phyloP scores from a whole-genome alignment of 2,888 invertebrate genomes.

The Prenolepis imparis region DNA sequence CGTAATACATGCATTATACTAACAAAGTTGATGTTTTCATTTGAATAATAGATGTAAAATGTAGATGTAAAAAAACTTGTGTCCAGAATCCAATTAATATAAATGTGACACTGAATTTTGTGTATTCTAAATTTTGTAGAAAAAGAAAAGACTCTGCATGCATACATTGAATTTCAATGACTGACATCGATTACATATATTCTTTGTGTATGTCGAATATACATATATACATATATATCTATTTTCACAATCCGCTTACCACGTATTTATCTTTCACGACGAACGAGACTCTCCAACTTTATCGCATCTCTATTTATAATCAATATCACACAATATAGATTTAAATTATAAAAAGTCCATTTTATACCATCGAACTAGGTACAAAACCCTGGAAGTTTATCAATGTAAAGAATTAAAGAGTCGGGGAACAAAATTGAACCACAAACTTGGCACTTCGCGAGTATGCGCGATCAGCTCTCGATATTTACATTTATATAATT shows the following conservation, averaged over 20 bases:
- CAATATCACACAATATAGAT: neutral
- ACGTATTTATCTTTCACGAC: neutral
- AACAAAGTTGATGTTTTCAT: conserved; percentile 11
- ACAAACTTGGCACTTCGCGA: conserved; percentile 21
- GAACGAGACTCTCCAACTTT: conserved; percentile 18
- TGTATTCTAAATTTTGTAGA: neutral
- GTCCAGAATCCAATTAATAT: neutral
- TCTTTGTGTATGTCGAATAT: conserved; percentile 1
- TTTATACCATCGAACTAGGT: neutral
- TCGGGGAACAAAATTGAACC: conserved; percentile 12
- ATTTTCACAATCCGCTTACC: conserved; percentile 10
- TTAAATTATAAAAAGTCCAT: conserved; percentile 19
- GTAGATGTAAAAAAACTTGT: neutral
- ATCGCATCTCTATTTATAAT: conserved; percentile 11
- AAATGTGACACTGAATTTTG: neutral
- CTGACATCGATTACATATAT: conserved; percentile 10
- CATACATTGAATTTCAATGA: conserved; percentile 23
- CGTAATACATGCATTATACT: conserved; percentile 16
- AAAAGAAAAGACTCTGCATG: conserved; percentile 27
- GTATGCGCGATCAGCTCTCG: conserved; percentile 46
- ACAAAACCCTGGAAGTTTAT: conserved; percentile 11
- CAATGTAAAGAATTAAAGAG: conserved; percentile 44
- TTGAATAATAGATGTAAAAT: conserved; percentile 6
- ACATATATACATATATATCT: conserved; percentile 14
- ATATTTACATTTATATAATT: conserved; percentile 48